Evolutionary conservation across 2,797 vertebrate genomes (phyloP), one percentile per base, ranked within the genome.

Genomic region (Phoeniculus purpureus): DNA sequence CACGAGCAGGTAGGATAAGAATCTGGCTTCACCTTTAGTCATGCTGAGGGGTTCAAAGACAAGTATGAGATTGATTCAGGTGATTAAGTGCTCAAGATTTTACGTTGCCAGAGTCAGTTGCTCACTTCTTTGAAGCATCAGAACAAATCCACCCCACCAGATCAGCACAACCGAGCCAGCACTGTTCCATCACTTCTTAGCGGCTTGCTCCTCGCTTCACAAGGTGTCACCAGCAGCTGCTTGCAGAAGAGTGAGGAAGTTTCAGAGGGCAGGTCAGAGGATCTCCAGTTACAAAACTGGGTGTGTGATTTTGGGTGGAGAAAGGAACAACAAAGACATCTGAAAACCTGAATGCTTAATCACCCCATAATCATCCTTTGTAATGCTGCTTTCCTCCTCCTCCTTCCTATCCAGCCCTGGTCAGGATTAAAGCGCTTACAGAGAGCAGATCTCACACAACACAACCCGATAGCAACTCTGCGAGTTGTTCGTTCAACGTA

Each of bases 191-290:
- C 22, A 47, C 29, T 81, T 7, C 0, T 0, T 11, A 71, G 20
- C 1, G 1, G 22, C 22, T 87, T 19, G 29, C 21, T 61, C 66
- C 68, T 64, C 32, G 17, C 45, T 91, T 48, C 66, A 65, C 37
- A n/a, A n/a, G 29, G 16, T 8, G 9, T 1, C 79, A 43, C n/a
- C 20, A 86, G 9, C 0, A 0, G 27, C 50, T 45, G n/a, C 72
- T 74, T 34, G 45, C 4, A 6, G 29, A 66, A 23, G 26, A 52
- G 29, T 0, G 5, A 51, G 67, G 40, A 90, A 47, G 40, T 77
- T 71, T 71, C 76, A 59, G 66, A 78, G 51, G 18, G 55, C 80
- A 85, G 10, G 78, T 58, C 5, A 2, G 23, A 64, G 84, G 26
- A 65, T 23, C 56, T 77, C 20, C 58, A 64, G 34, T 52, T 52